Evolutionary conservation across 1,140 invertebrate genomes (phyloP).

Genomic region (Trialeurodes vaporariorum): DNA sequence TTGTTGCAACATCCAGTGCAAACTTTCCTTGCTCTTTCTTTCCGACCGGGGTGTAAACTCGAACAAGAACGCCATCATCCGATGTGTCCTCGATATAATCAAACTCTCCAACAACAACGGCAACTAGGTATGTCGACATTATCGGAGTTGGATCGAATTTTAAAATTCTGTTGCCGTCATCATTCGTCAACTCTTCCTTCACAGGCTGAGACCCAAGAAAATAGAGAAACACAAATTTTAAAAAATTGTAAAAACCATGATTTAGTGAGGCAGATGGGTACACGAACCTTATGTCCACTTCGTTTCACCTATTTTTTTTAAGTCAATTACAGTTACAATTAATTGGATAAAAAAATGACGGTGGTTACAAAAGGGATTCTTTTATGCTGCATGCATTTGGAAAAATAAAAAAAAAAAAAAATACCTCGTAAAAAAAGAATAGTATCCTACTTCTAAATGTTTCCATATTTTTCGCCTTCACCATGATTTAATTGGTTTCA

Average conservation of each 20-base stretch:
- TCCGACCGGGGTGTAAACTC: conserved; percentile 85
- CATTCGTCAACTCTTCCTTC: conserved; percentile 39
- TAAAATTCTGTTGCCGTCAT: conserved; percentile 45
- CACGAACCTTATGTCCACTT: too few relatives aligned
- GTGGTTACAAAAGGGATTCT: too few relatives aligned
- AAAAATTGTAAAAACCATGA: neutral
- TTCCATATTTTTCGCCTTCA: too few relatives aligned
- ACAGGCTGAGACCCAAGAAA: conserved; percentile 43
- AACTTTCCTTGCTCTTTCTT: conserved; percentile 87
- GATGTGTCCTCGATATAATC: conserved; percentile 79
- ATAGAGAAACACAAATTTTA: conserved; percentile 2
- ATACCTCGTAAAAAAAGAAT: too few relatives aligned
- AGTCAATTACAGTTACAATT: too few relatives aligned
- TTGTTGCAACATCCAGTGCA: conserved; percentile 73
- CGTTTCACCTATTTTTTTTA: too few relatives aligned
- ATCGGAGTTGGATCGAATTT: conserved; percentile 77
- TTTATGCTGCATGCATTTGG: too few relatives aligned
- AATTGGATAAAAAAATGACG: too few relatives aligned
- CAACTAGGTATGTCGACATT: conserved; percentile 95
- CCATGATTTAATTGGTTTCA: too few relatives aligned
- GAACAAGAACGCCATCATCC: conserved; percentile 65
- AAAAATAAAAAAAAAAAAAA: too few relatives aligned
- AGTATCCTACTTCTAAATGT: too few relatives aligned
- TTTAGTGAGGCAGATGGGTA: neutral
- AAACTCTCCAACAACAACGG: conserved; percentile 85